These are phyloP conservation scores for cat (Felis catus) DNA, from an alignment of 2,113 vertebrate genomes.

Conservation along the genomic window F.catus_Fca126_mat1.0 CM031416.1:86182001-86182500, in stretches of 20 bases:
- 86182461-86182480: not conserved
- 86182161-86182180: conserved; percentile 71
- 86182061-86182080: conserved; percentile 60
- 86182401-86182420: conserved; percentile 34
- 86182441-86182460: conserved; percentile 43
- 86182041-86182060: conserved; percentile 40
- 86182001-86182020: conserved; percentile 53
- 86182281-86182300: conserved; percentile 72
- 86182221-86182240: conserved; percentile 69
- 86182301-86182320: conserved; percentile 63
- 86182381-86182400: conserved; percentile 50
- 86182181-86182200: conserved; percentile 65
- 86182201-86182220: conserved; percentile 55
- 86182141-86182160: conserved; percentile 63
- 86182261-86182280: conserved; percentile 10
- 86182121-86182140: conserved; percentile 34
- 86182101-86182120: conserved; percentile 52
- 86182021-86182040: conserved; percentile 29
- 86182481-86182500: conserved; percentile 20
- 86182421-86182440: conserved; percentile 54
- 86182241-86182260: conserved; percentile 61
- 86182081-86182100: not conserved
- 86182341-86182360: conserved; percentile 69
- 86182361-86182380: conserved; percentile 48
- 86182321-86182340: conserved; percentile 65